Conservation (phyloP, 2,888 invertebrate species). For the Xanthia icteritia region DNA sequence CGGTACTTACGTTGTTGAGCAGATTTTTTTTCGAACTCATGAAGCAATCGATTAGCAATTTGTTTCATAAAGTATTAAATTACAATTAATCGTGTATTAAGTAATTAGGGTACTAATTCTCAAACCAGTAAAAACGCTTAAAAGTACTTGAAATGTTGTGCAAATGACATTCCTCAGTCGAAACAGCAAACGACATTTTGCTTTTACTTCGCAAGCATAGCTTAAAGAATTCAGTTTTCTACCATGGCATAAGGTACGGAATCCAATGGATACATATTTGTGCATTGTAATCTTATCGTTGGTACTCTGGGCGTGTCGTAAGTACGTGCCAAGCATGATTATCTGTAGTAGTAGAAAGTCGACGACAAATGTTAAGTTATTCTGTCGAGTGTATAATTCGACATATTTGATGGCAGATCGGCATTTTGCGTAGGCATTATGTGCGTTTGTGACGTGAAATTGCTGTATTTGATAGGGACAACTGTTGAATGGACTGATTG, state of each 20-base stretch:
- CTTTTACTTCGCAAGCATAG: constrained; percentile 27
- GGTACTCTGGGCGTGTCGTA: constrained; percentile 74
- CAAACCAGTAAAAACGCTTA: constrained; percentile 49
- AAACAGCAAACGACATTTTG: constrained; percentile 52
- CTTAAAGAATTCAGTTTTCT: constrained; percentile 51
- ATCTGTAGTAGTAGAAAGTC: constrained; percentile 86
- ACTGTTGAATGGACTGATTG: neutral
- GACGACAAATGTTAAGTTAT: constrained; percentile 70
- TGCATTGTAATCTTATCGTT: constrained; percentile 72
- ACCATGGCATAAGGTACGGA: constrained; percentile 65
- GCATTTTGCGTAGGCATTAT: constrained; percentile 20
- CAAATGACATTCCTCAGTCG: constrained; percentile 68
- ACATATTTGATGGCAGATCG: constrained; percentile 49
- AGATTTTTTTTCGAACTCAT: too few relatives aligned
- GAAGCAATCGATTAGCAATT: too few relatives aligned
- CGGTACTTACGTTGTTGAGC: too few relatives aligned
- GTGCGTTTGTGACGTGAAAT: constrained; percentile 13
- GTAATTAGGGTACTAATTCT: too few relatives aligned
- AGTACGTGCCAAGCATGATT: constrained; percentile 82
- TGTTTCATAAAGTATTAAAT: too few relatives aligned
- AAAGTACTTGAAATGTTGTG: constrained; percentile 59
- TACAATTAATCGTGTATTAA: too few relatives aligned
- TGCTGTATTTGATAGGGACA: constrained; percentile 2
- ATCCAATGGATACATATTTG: constrained; percentile 65
- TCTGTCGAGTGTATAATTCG: constrained; percentile 50